Percentiles rank a stretch among this genome's conserved stretches.
Conservation (phyloP, 2,113 vertebrate species). For the Murina feae region DNA sequence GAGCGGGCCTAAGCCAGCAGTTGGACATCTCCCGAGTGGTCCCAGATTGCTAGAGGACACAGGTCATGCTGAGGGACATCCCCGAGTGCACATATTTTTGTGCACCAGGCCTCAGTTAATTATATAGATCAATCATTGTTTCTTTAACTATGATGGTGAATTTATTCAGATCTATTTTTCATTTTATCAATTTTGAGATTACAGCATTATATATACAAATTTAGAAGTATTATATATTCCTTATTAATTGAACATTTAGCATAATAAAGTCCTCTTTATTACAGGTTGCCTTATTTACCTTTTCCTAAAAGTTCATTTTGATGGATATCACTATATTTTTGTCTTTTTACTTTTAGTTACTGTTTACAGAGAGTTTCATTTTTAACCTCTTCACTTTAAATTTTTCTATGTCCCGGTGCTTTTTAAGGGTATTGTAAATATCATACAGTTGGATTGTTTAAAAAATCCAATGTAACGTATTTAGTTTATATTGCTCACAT, state of each 20-base stretch:
- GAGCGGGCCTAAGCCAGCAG: no score
- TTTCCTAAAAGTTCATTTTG: not conserved
- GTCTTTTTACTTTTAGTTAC: not conserved
- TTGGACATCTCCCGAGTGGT: no score
- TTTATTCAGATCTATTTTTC: not conserved
- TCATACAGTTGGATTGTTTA: not conserved
- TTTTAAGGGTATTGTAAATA: not conserved
- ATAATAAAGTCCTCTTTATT: not conserved
- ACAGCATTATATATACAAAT: not conserved
- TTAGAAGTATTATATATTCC: not conserved
- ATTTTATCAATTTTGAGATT: not conserved
- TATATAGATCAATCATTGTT: not conserved
- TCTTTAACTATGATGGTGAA: not conserved
- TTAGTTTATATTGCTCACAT: not conserved
- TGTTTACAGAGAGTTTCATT: not conserved
- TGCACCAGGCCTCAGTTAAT: no score
- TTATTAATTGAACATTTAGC: not conserved
- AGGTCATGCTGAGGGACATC: no score
- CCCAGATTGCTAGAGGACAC: no score
- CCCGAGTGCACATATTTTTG: no score
- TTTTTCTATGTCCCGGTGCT: not conserved
- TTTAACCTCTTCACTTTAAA: not conserved
- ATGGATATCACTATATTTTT: not conserved
- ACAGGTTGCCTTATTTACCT: not conserved
- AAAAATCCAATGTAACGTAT: not conserved